Conservation (phyloP, 2,797 vertebrate species). For the Loris lydekkerianus region DNA sequence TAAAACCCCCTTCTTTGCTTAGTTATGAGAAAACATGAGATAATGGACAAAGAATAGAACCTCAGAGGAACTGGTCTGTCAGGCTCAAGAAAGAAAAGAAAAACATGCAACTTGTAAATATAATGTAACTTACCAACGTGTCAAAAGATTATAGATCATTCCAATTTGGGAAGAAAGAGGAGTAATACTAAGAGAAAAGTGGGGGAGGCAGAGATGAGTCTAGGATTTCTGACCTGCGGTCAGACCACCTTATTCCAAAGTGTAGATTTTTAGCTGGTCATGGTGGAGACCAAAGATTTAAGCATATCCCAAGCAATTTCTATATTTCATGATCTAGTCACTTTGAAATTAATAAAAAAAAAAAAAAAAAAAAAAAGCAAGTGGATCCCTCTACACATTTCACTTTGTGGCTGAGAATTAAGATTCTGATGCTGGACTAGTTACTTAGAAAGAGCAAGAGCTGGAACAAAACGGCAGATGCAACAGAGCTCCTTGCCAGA, state of each 20-base stretch:
- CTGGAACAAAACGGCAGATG: not conserved
- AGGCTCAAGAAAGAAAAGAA: not conserved
- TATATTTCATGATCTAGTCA: not conserved
- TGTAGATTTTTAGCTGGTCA: not conserved
- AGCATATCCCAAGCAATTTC: not conserved
- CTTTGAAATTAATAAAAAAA: not conserved
- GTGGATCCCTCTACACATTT: not conserved
- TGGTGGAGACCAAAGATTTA: not conserved
- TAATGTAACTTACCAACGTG: not conserved
- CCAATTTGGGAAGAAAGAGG: not conserved
- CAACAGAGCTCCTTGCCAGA: not conserved
- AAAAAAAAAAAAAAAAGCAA: not conserved
- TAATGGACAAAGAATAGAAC: not conserved
- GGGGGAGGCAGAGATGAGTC: too few species aligned
- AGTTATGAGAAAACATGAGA: conserved; percentile 24
- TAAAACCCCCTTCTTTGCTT: not conserved
- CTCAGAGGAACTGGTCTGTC: not conserved
- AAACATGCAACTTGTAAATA: not conserved
- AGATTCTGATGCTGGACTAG: not conserved
- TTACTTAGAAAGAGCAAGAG: not conserved
- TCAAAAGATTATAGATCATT: conserved; percentile 36
- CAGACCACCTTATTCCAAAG: not conserved
- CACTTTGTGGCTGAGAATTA: not conserved
- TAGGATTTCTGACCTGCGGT: too few species aligned
- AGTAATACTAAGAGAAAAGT: not conserved